Evolutionary conservation across 2,888 invertebrate genomes (phyloP).

Genomic region (Leptarthrus brevirostris): DNA sequence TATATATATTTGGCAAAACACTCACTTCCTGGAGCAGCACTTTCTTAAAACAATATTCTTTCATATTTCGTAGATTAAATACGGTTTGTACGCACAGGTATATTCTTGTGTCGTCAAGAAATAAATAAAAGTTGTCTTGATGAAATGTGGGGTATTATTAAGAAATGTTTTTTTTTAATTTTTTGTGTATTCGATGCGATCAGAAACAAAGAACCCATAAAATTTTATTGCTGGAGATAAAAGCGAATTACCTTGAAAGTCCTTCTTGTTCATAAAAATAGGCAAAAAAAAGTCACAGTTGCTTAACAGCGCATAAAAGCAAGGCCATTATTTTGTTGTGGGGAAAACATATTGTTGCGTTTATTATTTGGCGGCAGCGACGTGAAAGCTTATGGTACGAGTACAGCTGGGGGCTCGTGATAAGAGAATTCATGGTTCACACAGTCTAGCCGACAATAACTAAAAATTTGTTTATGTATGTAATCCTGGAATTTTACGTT

Average conservation of each 20-base stretch:
- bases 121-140: no score
- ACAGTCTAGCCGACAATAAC: conserved; percentile 36
- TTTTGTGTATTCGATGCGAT: no score
- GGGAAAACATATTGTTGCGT: conserved; percentile 14
- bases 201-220: no score
- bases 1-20: no score
- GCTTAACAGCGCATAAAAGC: conserved; percentile 33
- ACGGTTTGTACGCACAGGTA: no score
- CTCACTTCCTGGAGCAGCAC: no score
- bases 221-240: no score
- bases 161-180: no score
- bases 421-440: conserved; percentile 5
- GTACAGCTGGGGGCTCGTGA: conserved; percentile 7
- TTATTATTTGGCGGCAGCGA: conserved; percentile 14
- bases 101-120: no score
- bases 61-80: no score
- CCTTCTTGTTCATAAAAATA: background rate
- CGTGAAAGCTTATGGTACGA: background rate
- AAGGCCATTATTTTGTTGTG: background rate
- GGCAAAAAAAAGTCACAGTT: conserved; percentile 16
- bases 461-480: conserved; percentile 43
- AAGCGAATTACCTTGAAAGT: background rate
- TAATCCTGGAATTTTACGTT: conserved; percentile 31
- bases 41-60: no score
- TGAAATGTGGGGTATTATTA: no score